These are phyloP conservation scores for Bombus waltoni DNA, from an alignment of 1,140 invertebrate species.

Conservation along the genomic window DNA sequence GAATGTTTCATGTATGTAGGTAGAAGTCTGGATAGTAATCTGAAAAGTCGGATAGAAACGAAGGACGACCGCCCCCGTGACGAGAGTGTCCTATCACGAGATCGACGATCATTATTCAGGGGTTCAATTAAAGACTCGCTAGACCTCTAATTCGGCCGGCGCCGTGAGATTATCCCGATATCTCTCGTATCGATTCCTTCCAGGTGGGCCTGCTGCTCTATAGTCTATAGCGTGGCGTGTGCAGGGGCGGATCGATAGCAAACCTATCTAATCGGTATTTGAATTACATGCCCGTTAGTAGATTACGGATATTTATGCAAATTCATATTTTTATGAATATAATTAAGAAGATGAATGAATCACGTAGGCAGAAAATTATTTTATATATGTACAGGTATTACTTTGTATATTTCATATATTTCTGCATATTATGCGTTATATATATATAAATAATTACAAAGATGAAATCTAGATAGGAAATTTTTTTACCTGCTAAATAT, in stretches of 20 bases:
- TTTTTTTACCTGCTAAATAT: too few relatives aligned
- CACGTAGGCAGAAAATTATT: too few relatives aligned
- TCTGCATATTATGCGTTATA: too few relatives aligned
- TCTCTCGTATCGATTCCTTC: slow-evolving; percentile 79
- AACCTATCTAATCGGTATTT: not conserved
- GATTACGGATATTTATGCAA: not conserved
- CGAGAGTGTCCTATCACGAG: slow-evolving; percentile 70
- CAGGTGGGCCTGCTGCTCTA: slow-evolving; percentile 70
- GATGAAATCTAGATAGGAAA: too few relatives aligned
- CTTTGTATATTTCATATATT: too few relatives aligned
- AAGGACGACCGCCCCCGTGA: slow-evolving; percentile 53
- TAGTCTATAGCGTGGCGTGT: slow-evolving; percentile 12
- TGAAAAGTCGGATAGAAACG: slow-evolving; percentile 50
- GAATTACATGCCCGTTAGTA: not conserved
- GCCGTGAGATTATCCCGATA: slow-evolving; percentile 78
- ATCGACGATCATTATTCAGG: slow-evolving; percentile 82
- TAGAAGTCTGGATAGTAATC: slow-evolving; percentile 45
- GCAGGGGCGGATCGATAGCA: slow-evolving; percentile 56
- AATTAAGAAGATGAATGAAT: too few relatives aligned
- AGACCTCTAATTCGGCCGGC: slow-evolving; percentile 79
- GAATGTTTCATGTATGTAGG: slow-evolving; percentile 34
- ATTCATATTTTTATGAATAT: too few relatives aligned
- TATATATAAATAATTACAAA: too few relatives aligned
- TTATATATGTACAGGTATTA: too few relatives aligned
- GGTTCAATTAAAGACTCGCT: slow-evolving; percentile 81